Evolutionary conservation across 2,797 vertebrate genomes (phyloP), one percentile per base, ranked within the genome.

Genomic region (Eidolon dupreanum): DNA sequence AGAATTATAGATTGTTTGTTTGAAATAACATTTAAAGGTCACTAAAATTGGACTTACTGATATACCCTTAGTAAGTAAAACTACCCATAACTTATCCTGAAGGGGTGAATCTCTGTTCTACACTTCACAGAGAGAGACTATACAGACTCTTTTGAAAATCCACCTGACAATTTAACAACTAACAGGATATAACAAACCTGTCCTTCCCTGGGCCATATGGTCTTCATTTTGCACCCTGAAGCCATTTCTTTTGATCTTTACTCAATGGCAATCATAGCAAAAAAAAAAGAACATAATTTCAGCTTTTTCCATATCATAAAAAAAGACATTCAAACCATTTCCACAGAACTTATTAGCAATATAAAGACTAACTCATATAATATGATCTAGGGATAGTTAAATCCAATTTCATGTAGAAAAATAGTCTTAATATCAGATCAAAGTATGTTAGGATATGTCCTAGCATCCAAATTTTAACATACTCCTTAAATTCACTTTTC

Each of bases 181-280:
- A 79, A 57, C 70, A 92, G 43, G 28, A 24, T 66, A 24, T 66
- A 61, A 24, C 38, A 84, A 91, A 51, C 16, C 16, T 87, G 33
- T 74, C 78, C 49, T 93, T 79, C 8, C n/a, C 36, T 46, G 20
- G 26, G 33, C 46, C 90, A 88, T 92, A 59, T 46, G 81, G 70
- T 84, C 95, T 75, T 94, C 71, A 94, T 97, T 95, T 95, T 90
- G 81, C 33, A 85, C 81, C 81, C 89, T 49, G 43, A 94, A 90
- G 26, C 36, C 49, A 68, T 92, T 92, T 93, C 88, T 92, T 97
- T 95, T 96, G 61, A 97, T 95, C 96, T 95, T 92, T 85, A 61
- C 20, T 85, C 65, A 57, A 31, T 53, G 63, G 43, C 90, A 90
- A 75, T 79, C 86, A 59, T 26, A 81, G 84, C 12, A 46, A 78